These are phyloP conservation scores for Drosophila watanabei DNA, from an alignment of 1,140 invertebrate species.

Conservation along the genomic window DNA sequence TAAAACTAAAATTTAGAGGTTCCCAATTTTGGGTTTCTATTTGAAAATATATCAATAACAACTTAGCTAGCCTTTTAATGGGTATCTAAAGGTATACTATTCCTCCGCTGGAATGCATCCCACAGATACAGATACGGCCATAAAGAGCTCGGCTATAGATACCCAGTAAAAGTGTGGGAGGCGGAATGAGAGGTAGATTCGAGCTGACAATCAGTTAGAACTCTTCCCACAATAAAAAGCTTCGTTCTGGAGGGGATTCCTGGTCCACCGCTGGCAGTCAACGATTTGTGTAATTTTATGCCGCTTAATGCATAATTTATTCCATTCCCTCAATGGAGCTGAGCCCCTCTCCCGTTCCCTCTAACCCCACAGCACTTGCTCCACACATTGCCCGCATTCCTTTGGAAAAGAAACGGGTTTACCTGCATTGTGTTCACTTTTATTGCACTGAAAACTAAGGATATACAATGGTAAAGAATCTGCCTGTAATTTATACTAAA, in stretches of 20 bases:
- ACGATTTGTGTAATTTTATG: slow-evolving; percentile 73
- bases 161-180: slow-evolving; percentile 7
- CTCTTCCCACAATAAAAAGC: slow-evolving; percentile 71
- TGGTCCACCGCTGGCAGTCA: slow-evolving; percentile 48
- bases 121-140: slow-evolving; percentile 29
- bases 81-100: slow-evolving; percentile 2
- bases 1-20: background rate
- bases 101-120: slow-evolving; percentile 35
- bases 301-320: slow-evolving; percentile 80
- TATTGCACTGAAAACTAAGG: slow-evolving; percentile 20
- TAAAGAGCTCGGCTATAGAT: slow-evolving; percentile 9
- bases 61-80: background rate
- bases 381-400: slow-evolving; percentile 77
- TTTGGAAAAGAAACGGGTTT: slow-evolving; percentile 71
- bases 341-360: background rate
- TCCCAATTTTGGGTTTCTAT: background rate
- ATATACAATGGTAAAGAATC: background rate
- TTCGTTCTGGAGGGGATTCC: slow-evolving; percentile 19
- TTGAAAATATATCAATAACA: background rate
- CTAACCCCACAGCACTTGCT: slow-evolving; percentile 19
- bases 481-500: background rate
- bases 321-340: slow-evolving; percentile 65
- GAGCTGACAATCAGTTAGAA: slow-evolving; percentile 57
- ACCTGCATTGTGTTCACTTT: slow-evolving; percentile 37
- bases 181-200: background rate